Base-by-base conservation (phyloP, 2,113 vertebrate genomes). In the Passer montanus region DNA sequence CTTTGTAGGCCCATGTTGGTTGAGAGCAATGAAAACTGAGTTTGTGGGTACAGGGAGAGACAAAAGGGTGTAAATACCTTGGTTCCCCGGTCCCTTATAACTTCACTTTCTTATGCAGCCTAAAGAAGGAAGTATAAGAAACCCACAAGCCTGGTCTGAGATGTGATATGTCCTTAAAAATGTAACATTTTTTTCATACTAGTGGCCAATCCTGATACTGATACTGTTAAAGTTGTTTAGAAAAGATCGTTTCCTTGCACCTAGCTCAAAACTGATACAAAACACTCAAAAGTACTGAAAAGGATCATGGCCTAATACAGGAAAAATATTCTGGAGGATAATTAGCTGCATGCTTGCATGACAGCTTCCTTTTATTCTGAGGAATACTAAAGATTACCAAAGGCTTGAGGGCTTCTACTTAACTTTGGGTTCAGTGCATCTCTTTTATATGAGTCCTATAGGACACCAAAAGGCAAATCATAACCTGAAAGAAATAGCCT, bases 1-100 rank as follows among this genome's bases (percentile, higher is more conserved):
- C 35, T 56, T 22, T 49, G 7, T 52, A 21, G 53, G 37, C 19
- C 46, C 0, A 0, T 70, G 8, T 59, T 84, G 17, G 11, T 64
- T 75, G 49, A 50, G 11, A 92, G 17, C 35, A 63, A 6, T 55
- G 37, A 79, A 58, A 78, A 58, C 37, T 41, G 69, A 75, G 15
- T 62, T 58, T 30, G 16, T 6, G 7, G 30, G 7, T 9, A 7
- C 20, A 59, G 24, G 5, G 35, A 18, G 28, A 64, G 19, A 49
- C 68, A 33, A 72, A 72, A 70, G 17, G 22, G 35, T 84, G 11
- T 35, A 28, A 87, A 55, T 11, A 18, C 9, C 52, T 44, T 1
- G 37, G 56, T 75, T 82, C 3, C 11, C 2, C 3, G 10, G 31
- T 56, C 14, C 4, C 7, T 74, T 67, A 21, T 17, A 82, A n/a